Evolutionary conservation across 2,888 invertebrate genomes (phyloP).

Genomic region (Dryobota labecula): DNA sequence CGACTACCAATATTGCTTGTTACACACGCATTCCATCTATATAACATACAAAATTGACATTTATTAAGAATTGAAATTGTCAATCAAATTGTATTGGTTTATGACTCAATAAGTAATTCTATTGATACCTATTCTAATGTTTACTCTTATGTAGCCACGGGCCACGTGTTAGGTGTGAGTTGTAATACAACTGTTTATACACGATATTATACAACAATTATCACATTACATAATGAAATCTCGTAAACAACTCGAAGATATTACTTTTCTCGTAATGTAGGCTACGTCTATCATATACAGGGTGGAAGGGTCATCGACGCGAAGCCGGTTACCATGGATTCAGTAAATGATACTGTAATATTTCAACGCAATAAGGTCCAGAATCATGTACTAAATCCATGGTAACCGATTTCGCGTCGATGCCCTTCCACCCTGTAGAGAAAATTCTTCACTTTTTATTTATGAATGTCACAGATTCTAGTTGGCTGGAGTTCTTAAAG

Average conservation of each 20-base stretch:
- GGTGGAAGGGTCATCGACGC: too few relatives aligned
- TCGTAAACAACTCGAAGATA: slow-evolving; percentile 23
- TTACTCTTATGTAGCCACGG: slow-evolving; percentile 17
- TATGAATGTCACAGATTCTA: slow-evolving; percentile 16
- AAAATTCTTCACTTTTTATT: background rate
- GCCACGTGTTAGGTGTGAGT: slow-evolving; percentile 42
- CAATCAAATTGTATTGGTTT: slow-evolving; percentile 31
- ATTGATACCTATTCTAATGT: slow-evolving; percentile 16
- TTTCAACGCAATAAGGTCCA: too few relatives aligned
- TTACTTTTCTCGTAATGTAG: slow-evolving; percentile 32
- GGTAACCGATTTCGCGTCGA: too few relatives aligned
- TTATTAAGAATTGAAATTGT: slow-evolving; percentile 45
- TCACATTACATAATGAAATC: slow-evolving; percentile 35
- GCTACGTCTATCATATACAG: background rate
- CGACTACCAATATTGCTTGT: slow-evolving; percentile 29
- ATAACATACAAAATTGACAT: slow-evolving; percentile 43
- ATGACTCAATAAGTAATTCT: slow-evolving; percentile 22
- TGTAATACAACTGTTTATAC: slow-evolving; percentile 21
- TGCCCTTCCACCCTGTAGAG: too few relatives aligned
- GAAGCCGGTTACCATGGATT: too few relatives aligned
- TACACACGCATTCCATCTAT: slow-evolving; percentile 33
- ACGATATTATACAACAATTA: slow-evolving; percentile 30
- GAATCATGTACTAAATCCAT: too few relatives aligned
- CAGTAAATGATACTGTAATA: too few relatives aligned
- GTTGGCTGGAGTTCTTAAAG: slow-evolving; percentile 23